phyloP scores from a whole-genome alignment of 2,113 vertebrate species.

The Labrus mixtus region DNA sequence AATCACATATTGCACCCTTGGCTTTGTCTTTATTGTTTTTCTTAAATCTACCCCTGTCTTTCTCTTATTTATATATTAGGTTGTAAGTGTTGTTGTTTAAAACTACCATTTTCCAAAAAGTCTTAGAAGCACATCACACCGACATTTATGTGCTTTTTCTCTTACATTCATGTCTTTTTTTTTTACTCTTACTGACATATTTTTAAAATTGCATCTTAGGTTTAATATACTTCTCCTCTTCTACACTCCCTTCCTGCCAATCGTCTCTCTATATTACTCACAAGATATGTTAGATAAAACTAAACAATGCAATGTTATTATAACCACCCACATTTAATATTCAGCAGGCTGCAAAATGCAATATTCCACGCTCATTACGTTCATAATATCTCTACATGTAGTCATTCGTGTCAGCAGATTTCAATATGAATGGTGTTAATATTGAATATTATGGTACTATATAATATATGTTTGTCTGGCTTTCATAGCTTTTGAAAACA shows the following conservation, averaged over 20 bases:
- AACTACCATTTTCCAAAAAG: background rate
- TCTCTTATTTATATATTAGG: too few relatives aligned
- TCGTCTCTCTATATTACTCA: constrained; percentile 27
- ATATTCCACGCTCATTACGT: constrained; percentile 52
- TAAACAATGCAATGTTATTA: constrained; percentile 50
- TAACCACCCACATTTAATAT: constrained; percentile 62
- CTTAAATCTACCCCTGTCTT: background rate
- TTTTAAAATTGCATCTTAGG: constrained; percentile 53
- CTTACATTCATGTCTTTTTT: constrained; percentile 15
- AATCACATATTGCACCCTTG: background rate
- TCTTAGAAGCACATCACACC: constrained; percentile 22
- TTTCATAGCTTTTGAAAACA: constrained; percentile 45
- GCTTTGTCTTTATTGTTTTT: constrained; percentile 2
- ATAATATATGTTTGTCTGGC: constrained; percentile 43
- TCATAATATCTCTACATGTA: constrained; percentile 32
- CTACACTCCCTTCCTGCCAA: constrained; percentile 17
- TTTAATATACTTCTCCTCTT: constrained; percentile 32
- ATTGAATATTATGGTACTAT: constrained; percentile 49
- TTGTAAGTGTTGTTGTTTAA: too few relatives aligned
- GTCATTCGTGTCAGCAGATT: constrained; percentile 44
- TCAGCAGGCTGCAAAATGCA: constrained; percentile 49
- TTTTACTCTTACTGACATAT: constrained; percentile 21
- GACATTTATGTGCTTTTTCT: constrained; percentile 12
- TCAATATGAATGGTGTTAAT: constrained; percentile 59
- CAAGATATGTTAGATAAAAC: constrained; percentile 40